Evolutionary conservation across 2,797 vertebrate genomes (phyloP).

Genomic region (Bradypodion pumilum): DNA sequence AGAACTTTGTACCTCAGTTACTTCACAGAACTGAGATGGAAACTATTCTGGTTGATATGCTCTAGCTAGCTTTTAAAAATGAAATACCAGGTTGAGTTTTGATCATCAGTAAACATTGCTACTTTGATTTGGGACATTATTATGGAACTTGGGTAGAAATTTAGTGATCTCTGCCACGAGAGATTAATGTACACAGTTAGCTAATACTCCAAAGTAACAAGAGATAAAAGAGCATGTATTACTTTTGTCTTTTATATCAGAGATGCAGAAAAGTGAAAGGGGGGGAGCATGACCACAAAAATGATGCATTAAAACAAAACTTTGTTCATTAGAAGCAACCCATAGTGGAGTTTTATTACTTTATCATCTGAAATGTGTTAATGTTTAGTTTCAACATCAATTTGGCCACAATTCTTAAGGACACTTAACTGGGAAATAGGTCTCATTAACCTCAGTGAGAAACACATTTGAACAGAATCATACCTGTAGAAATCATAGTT

Average conservation of each 20-base stretch:
- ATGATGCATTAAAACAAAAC: conserved; percentile 49
- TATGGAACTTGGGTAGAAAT: conserved; percentile 74
- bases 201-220: conserved; percentile 64
- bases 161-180: conserved; percentile 70
- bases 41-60: conserved; percentile 16
- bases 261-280: background rate
- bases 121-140: conserved; percentile 62
- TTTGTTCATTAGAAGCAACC: conserved; percentile 54
- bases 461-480: background rate
- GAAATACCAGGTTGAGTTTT: conserved; percentile 62
- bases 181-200: conserved; percentile 62
- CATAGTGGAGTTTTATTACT: conserved; percentile 62
- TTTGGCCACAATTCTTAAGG: conserved; percentile 18
- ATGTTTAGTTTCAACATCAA: conserved; percentile 48
- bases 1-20: conserved; percentile 39
- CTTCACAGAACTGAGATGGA: conserved; percentile 37
- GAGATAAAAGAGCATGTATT: conserved; percentile 57
- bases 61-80: conserved; percentile 66
- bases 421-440: background rate
- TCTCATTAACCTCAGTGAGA: background rate
- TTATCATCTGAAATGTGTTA: conserved; percentile 56
- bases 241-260: conserved; percentile 60
- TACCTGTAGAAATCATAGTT: background rate
- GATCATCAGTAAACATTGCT: conserved; percentile 65
- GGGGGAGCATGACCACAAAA: conserved; percentile 41